Evolutionary conservation across 2,113 vertebrate species (phyloP).

Genomic region (Caracal caracal): DNA sequence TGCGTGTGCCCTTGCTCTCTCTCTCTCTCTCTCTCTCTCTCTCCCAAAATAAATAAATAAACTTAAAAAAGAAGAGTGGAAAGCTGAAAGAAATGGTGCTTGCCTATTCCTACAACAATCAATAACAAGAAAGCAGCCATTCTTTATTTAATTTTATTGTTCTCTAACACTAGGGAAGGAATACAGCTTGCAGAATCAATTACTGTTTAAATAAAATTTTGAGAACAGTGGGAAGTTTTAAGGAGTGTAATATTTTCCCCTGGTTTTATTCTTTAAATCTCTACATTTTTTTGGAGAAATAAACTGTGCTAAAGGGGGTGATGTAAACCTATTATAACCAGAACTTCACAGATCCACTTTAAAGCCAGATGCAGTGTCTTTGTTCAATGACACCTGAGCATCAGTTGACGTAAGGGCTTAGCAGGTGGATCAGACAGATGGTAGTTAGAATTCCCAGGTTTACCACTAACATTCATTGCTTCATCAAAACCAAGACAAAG

Average conservation of each 20-base stretch:
- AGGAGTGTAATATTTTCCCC: background rate
- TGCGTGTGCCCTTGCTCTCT: too few species aligned
- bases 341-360: background rate
- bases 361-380: conserved; percentile 29
- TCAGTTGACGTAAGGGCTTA: conserved; percentile 41
- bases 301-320: background rate
- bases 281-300: background rate
- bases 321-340: background rate
- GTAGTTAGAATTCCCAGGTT: conserved; percentile 72
- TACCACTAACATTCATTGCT: conserved; percentile 61
- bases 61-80: too few species aligned
- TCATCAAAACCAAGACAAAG: conserved; percentile 72
- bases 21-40: too few species aligned
- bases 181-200: background rate
- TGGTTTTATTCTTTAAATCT: background rate
- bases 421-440: conserved; percentile 77
- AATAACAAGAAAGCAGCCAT: background rate
- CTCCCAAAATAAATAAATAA: too few species aligned
- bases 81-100: background rate
- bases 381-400: conserved; percentile 68
- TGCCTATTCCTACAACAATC: background rate
- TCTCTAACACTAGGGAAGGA: background rate
- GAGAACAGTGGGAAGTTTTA: background rate
- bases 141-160: background rate
- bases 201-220: background rate